Base-by-base conservation (phyloP, 92 coral and sea anemone species). In the Epizoanthus illoricatus region DNA sequence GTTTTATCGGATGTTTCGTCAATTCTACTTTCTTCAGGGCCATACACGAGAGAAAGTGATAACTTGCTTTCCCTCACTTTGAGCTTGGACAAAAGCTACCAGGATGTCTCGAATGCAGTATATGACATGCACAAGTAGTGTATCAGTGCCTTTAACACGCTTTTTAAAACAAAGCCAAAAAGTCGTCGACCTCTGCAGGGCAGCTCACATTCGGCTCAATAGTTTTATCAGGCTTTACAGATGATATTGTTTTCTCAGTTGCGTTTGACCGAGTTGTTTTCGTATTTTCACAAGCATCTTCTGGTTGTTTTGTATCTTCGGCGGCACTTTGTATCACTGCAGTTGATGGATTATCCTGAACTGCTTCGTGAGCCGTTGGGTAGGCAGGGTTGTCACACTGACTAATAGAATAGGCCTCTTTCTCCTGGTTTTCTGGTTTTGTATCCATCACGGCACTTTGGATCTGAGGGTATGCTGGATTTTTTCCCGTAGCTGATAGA, bases 341-440 rank as follows among this genome's bases (percentile, higher is more conserved):
- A 33, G 52, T 0, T 7, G 65, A 18, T 40, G 47, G 10, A 23
- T 21, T 12, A 58, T 79, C 70, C 9, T 33, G 49, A 20, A 43
- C 87, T 23, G 87, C 87, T 20, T 62, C 80, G 8, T 15, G 10
- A 17, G 76, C 17, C 16, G 65, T 42, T 41, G 79, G 88, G 64
- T 75, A 52, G 2, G 69, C 7, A 36, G 76, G 83, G 52, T 54
- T 75, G 8, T 17, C n/a, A 8, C 10, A 23, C 5, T 7, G 59
- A 24, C 57, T 28, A 28, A 28, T 28, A 23, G 41, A 61, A 79
- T 36, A 0, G 7, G 17, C 55, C 0, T 16, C 23, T 40, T 65
- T 57, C 40, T 18, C n/a, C 1, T 61, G 4, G 4, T 11, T 17
- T 5, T 18, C 41, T 18, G 13, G 60, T 63, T 63, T 40, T 49